Percentiles rank a stretch among this genome's conserved stretches.
Conservation (phyloP, 2,888 invertebrate genomes). For the Achlya flavicornis region DNA sequence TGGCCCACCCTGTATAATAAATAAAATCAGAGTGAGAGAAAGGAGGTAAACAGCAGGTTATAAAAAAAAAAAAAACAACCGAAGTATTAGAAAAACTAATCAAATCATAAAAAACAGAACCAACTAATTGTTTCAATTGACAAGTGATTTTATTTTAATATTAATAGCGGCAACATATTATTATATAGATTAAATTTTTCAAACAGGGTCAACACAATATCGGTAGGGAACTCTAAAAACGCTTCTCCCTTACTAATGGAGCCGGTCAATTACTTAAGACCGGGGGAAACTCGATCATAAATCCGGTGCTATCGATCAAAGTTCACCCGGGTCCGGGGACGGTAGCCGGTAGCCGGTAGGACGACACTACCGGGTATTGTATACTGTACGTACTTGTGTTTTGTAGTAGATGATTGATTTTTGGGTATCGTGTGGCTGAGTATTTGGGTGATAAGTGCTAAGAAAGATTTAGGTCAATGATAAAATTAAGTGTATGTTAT, state of each 20-base stretch:
- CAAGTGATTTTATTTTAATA: neutral
- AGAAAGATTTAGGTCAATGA: neutral
- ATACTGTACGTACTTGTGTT: neutral
- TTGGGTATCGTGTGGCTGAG: neutral
- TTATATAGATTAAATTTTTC: neutral
- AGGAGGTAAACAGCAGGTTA: too few relatives aligned
- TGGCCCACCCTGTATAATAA: too few relatives aligned
- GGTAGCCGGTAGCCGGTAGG: slow-evolving; percentile 21
- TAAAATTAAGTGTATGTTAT: neutral
- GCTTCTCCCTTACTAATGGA: slow-evolving; percentile 68
- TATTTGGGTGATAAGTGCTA: neutral
- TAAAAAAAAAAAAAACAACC: too few relatives aligned
- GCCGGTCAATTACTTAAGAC: slow-evolving; percentile 81
- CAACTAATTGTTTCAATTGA: neutral
- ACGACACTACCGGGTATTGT: neutral
- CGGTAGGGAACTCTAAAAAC: slow-evolving; percentile 37
- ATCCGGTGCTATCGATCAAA: slow-evolving; percentile 79
- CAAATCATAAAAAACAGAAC: too few relatives aligned
- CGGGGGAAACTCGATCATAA: slow-evolving; percentile 76
- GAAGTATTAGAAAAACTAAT: too few relatives aligned
- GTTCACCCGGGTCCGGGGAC: slow-evolving; percentile 60
- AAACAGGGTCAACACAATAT: slow-evolving; percentile 11
- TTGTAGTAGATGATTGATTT: neutral
- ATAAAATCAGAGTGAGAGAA: too few relatives aligned
- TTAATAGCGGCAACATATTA: neutral